A percentile compares a stretch with the other conserved stretches of the same genome.
Evolutionary conservation across 2,888 invertebrate species (phyloP).

Genomic region (Cabera pusaria): DNA sequence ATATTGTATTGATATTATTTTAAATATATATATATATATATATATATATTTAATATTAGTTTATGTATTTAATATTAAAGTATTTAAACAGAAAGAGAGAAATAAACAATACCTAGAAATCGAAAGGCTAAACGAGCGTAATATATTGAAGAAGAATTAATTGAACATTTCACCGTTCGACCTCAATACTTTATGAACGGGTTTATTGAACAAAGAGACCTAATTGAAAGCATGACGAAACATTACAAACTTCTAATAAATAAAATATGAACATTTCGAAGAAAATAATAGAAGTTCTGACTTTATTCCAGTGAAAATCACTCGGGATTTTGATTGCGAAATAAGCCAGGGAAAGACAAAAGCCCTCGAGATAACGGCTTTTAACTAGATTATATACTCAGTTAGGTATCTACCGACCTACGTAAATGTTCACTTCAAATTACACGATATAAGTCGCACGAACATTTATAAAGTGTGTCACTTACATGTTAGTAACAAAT

Average conservation of each 20-base stretch:
- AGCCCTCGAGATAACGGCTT: constrained; percentile 43
- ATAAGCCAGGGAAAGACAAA: constrained; percentile 49
- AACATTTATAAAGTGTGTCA: constrained; percentile 9
- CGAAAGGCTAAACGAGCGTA: constrained; percentile 4
- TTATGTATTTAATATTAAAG: no score
- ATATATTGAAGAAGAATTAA: constrained; percentile 9
- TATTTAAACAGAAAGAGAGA: no score
- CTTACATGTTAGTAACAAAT: constrained; percentile 6
- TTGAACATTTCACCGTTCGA: constrained; percentile 11
- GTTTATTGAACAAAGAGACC: constrained; percentile 20
- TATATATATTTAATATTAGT: no score
- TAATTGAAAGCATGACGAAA: constrained; percentile 27
- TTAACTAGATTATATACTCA: constrained; percentile 38
- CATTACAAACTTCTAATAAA: constrained; percentile 21
- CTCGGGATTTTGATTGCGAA: constrained; percentile 49
- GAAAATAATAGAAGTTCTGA: constrained; percentile 24
- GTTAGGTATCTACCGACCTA: no score
- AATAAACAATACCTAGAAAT: no score
- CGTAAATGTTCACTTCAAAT: constrained; percentile 13
- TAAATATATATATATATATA: no score
- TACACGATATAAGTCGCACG: constrained; percentile 3
- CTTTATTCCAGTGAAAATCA: constrained; percentile 32
- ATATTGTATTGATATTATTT: no score
- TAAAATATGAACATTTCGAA: constrained; percentile 28
- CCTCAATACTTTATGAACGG: constrained; percentile 10